A percentile compares a stretch with the other conserved stretches of the same genome.
Conservation (phyloP, 2,888 invertebrate genomes). For the Trachelus tabidus region DNA sequence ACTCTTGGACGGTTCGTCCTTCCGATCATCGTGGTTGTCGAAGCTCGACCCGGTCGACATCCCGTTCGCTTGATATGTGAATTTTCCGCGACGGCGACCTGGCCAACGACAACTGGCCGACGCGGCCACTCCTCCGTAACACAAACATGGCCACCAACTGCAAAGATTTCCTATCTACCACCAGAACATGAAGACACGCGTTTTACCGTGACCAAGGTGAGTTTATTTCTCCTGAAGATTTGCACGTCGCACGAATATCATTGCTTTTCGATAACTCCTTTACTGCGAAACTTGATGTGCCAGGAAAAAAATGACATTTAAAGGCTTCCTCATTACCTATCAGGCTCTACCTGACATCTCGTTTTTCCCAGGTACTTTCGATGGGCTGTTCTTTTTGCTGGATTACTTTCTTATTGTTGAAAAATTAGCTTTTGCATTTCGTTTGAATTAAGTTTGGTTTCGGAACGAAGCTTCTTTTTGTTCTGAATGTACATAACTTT, state of each 20-base stretch:
- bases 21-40: neutral
- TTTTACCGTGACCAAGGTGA: neutral
- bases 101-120: too few relatives aligned
- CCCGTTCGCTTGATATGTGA: neutral
- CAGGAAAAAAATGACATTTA: neutral
- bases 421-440: neutral
- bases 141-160: neutral
- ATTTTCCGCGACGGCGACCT: neutral
- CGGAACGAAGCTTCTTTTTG: neutral
- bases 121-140: neutral
- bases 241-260: neutral
- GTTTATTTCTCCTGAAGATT: neutral
- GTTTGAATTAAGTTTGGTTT: neutral
- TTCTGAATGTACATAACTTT: neutral
- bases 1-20: neutral
- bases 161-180: neutral
- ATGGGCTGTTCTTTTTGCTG: neutral
- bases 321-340: neutral
- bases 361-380: neutral
- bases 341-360: neutral
- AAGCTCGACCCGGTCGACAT: neutral
- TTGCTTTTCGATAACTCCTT: neutral
- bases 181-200: neutral
- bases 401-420: neutral
- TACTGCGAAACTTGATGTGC: neutral